Conservation (phyloP, 2,113 vertebrate genomes). For the Nasalis larvatus region DNA sequence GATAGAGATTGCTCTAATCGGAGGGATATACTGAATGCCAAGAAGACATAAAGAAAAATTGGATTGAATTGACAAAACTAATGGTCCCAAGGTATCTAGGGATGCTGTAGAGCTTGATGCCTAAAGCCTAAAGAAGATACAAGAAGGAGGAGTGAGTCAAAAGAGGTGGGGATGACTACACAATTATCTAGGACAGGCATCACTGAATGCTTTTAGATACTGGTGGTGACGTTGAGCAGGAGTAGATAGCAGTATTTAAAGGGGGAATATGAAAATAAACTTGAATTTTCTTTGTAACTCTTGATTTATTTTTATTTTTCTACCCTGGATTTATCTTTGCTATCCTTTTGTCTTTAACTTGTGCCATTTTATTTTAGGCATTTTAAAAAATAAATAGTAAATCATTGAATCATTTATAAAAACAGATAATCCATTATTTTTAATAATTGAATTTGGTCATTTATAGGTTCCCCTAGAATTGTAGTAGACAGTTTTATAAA, state of each 20-base stretch:
- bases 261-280: not conserved
- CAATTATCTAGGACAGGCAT: not conserved
- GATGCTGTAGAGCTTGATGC: not conserved
- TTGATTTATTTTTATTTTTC: not conserved
- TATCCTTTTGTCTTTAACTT: not conserved
- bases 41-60: not conserved
- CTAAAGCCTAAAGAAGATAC: not conserved
- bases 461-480: not conserved
- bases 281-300: not conserved
- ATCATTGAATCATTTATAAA: slow-evolving; percentile 16
- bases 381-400: not conserved
- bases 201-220: not conserved
- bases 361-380: slow-evolving; percentile 8
- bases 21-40: not conserved
- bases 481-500: not conserved
- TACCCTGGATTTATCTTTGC: not conserved
- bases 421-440: not conserved
- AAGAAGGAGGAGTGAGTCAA: not conserved
- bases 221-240: not conserved
- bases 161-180: not conserved
- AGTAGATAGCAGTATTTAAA: not conserved
- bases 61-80: not conserved
- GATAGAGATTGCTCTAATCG: not conserved
- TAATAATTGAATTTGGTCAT: not conserved
- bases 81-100: not conserved